A percentile compares a stretch with the other conserved stretches of the same genome.
These are phyloP conservation scores for Dyspetes luteomarginatus DNA, from an alignment of 2,888 invertebrate genomes.

Conservation along the genomic window DNA sequence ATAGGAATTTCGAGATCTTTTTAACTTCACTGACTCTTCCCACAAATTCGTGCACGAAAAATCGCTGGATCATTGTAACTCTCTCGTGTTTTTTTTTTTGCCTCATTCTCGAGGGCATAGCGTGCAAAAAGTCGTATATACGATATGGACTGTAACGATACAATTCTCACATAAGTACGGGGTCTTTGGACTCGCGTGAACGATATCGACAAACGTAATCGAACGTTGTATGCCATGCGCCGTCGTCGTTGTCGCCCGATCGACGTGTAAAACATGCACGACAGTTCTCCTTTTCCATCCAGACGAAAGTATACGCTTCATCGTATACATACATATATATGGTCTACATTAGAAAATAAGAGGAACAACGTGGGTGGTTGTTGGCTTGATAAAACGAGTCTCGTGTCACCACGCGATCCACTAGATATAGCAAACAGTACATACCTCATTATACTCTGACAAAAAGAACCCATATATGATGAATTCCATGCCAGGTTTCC, in stretches of 20 bases:
- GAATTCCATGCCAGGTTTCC: not conserved
- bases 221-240: conserved; percentile 63
- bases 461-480: not conserved
- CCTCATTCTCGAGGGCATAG: conserved; percentile 17
- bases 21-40: conserved; percentile 11
- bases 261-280: conserved; percentile 20
- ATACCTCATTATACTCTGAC: conserved; percentile 14
- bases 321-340: conserved; percentile 1
- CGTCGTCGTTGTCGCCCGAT: conserved; percentile 8
- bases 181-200: conserved; percentile 57
- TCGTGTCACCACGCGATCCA: conserved; percentile 20
- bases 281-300: conserved; percentile 32
- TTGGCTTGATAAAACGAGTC: conserved; percentile 70
- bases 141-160: conserved; percentile 33
- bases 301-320: conserved; percentile 23
- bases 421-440: conserved; percentile 17
- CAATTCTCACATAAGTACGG: conserved; percentile 45
- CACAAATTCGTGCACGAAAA: conserved; percentile 30
- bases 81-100: conserved; percentile 9
- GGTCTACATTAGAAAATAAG: conserved; percentile 35
- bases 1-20: not conserved
- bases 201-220: conserved; percentile 71
- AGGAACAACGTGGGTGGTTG: conserved; percentile 37
- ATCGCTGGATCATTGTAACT: conserved; percentile 16
- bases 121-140: conserved; percentile 40